Percentiles rank a stretch among this genome's conserved stretches.
These are phyloP conservation scores for Poecilobothrus nobilitatus DNA, from an alignment of 2,888 invertebrate species.

Conservation along the genomic window DNA sequence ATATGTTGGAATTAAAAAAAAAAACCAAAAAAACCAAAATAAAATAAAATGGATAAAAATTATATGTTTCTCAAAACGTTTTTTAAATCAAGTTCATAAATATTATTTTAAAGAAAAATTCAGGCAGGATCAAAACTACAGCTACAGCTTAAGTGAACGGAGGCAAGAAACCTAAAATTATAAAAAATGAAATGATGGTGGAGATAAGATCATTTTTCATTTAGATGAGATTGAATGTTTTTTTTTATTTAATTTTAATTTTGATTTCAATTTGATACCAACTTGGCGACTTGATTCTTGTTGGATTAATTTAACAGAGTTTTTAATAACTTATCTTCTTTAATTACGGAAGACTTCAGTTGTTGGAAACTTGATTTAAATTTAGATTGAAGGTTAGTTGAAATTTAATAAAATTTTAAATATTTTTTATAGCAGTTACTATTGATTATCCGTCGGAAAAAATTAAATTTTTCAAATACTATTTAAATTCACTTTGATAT, in stretches of 20 bases:
- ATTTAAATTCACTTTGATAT: no score
- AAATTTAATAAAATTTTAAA: no score
- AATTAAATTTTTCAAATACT: no score
- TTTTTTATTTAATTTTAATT: not conserved
- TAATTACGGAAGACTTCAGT: no score
- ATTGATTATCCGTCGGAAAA: no score
- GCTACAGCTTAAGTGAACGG: not conserved
- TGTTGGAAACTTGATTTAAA: no score
- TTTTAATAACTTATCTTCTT: no score
- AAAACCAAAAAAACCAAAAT: not conserved
- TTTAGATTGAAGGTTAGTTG: no score
- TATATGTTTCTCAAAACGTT: not conserved
- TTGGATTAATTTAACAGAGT: no score
- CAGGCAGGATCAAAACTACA: not conserved
- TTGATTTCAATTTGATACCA: not conserved
- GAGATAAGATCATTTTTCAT: conserved; percentile 3
- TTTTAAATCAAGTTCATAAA: conserved; percentile 2
- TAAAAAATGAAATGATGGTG: not conserved
- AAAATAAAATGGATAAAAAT: not conserved
- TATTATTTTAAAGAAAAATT: not conserved
- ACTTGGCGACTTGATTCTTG: no score
- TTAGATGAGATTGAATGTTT: not conserved
- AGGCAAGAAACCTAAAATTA: not conserved
- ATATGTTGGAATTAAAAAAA: not conserved
- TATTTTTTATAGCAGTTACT: no score